phyloP scores from a whole-genome alignment of 1,140 invertebrate species.

The Himalopsyche phryganea region DNA sequence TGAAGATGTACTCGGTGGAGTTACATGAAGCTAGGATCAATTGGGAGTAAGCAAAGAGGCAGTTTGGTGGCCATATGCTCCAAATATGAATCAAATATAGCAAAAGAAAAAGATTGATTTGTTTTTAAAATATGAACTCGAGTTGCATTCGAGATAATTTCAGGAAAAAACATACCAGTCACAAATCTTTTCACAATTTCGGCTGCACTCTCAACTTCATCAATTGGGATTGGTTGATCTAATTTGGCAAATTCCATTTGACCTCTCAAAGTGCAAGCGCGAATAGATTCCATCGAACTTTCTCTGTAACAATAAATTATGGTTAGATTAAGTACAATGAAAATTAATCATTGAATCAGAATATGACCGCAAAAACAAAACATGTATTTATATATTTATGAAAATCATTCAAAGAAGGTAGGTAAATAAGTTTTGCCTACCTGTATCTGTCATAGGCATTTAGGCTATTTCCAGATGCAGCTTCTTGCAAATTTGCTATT shows the following conservation, averaged over 20 bases:
- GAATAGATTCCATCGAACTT: conserved; percentile 81
- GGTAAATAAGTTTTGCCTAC: conserved; percentile 23
- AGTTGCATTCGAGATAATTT: neutral
- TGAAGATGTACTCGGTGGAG: neutral
- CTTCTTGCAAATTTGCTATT: conserved; percentile 91
- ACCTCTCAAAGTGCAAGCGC: conserved; percentile 86
- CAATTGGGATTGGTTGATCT: conserved; percentile 74
- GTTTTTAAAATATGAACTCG: neutral
- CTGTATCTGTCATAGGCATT: conserved; percentile 79
- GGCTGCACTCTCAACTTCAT: conserved; percentile 86
- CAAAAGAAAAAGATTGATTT: neutral
- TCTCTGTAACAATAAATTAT: conserved; percentile 57
- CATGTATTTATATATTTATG: neutral
- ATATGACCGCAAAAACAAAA: neutral
- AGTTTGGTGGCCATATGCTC: no score
- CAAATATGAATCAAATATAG: no score
- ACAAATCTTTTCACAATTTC: conserved; percentile 92
- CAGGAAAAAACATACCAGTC: conserved; percentile 38
- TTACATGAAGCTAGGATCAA: no score
- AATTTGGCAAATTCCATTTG: conserved; percentile 82
- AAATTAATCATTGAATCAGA: no score
- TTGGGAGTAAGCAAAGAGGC: no score
- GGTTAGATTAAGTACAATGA: neutral
- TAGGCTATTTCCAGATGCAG: conserved; percentile 75
- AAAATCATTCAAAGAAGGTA: no score